Base-by-base conservation (phyloP, 2,888 invertebrate species). In the Pterostichus niger region DNA sequence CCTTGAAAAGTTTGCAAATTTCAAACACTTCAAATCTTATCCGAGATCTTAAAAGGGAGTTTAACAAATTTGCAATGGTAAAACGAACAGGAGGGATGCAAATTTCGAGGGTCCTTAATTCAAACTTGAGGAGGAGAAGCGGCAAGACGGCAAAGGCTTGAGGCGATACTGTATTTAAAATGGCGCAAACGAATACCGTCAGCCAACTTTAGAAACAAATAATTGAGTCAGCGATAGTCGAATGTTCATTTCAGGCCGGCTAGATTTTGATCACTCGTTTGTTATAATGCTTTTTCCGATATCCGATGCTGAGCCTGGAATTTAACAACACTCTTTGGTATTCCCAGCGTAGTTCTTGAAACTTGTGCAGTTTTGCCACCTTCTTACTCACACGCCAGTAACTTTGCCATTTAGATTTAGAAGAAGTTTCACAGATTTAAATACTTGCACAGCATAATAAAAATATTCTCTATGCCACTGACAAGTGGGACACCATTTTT, bases 41-140 rank as follows among this genome's bases (percentile, higher is more conserved):
- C 83, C 68, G 24, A 56, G 68, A 83, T 83, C 83, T 83, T 83
- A 83, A 83, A 77, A 83, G 83, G 83, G 77, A 83, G 77, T 83
- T 83, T 83, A 83, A 77, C 83, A 83, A 83, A 83, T 83, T 83
- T 83, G 77, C 83, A 83, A 83, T 83, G 83, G 77, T 49, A 83
- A 83, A 76, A 33, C 64, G 81, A 54, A 24, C 49, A 24, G 73
- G 49, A 49, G 82, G 77, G 68, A 83, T 83, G 83, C 83, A 83
- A 83, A 83, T 83, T 81, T 68, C 24, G 17, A 46, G 59, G 75
- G 59, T 68, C 52, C 68, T 68, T 64, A 80, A 80, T 80, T 44
- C 78, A 40, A 59, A 78, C 49, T 24, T 54, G 54, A 54, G 24
- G 54, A 52, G 31, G 52, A 31, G 49, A 49, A 33, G 31, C n/a